A percentile compares a stretch with the other conserved stretches of the same genome.
These are phyloP conservation scores for Chunga burmeisteri DNA, from an alignment of 2,113 vertebrate species.

Conservation along the genomic window DNA sequence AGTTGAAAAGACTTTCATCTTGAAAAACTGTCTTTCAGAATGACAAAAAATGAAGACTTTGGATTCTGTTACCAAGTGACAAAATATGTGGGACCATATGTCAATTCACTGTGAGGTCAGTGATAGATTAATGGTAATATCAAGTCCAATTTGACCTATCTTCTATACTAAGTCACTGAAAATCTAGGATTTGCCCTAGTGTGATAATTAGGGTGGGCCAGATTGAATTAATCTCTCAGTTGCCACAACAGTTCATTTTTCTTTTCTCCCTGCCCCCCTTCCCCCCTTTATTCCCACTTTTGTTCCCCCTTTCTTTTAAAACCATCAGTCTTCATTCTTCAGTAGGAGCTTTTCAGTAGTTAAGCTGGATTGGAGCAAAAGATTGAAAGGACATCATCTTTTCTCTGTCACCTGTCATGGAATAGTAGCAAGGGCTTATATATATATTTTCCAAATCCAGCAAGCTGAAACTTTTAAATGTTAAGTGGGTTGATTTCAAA, in stretches of 20 bases:
- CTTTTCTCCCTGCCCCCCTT: fast-evolving
- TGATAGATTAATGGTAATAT: neutral
- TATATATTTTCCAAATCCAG: neutral
- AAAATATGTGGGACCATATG: neutral
- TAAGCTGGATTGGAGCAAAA: neutral
- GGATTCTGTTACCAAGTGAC: neutral
- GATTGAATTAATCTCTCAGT: neutral
- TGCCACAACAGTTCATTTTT: neutral
- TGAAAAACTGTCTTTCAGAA: neutral
- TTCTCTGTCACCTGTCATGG: neutral
- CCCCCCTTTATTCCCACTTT: too few species aligned
- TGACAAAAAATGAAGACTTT: neutral
- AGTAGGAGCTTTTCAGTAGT: neutral
- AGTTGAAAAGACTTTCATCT: neutral
- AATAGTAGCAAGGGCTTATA: neutral
- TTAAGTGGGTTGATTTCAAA: neutral
- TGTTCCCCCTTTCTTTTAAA: neutral
- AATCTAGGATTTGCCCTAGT: neutral
- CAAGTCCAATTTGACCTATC: neutral
- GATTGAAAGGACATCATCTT: neutral
- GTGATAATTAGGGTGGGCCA: neutral
- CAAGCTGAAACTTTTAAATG: neutral
- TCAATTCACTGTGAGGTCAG: neutral
- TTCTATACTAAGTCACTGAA: neutral
- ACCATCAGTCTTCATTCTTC: neutral